A percentile compares a stretch with the other conserved stretches of the same genome.
Evolutionary conservation across 1,140 invertebrate species (phyloP).

Genomic region (Rhagoletis pomonella): DNA sequence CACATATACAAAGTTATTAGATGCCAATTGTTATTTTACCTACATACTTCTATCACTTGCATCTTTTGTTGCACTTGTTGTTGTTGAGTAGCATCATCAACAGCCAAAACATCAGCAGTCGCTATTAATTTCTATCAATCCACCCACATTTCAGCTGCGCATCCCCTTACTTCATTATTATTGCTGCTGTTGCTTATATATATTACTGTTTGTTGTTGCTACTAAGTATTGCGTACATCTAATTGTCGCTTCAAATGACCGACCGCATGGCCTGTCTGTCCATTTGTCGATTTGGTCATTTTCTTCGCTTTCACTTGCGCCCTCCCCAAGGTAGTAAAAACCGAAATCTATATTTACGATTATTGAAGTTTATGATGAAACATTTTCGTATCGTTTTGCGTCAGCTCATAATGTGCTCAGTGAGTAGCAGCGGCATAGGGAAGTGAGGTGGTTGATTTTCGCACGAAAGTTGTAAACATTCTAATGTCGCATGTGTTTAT

Average conservation of each 20-base stretch:
- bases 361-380: conserved; percentile 75
- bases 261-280: conserved; percentile 1
- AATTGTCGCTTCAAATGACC: conserved; percentile 35
- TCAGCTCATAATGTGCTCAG: conserved; percentile 67
- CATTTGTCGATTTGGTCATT: conserved; percentile 35
- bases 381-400: conserved; percentile 74
- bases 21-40: background rate
- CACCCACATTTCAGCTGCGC: background rate
- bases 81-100: conserved; percentile 48
- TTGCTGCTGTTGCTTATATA: background rate
- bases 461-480: background rate
- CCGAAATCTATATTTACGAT: conserved; percentile 74
- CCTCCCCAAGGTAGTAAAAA: conserved; percentile 43
- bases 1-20: conserved; percentile 16
- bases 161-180: conserved; percentile 22
- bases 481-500: background rate
- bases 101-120: background rate
- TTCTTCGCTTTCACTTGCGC: conserved; percentile 5
- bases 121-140: conserved; percentile 44
- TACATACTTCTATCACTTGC: background rate
- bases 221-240: conserved; percentile 1
- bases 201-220: background rate
- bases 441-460: background rate
- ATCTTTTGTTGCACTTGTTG: conserved; percentile 3
- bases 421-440: background rate